Evolutionary conservation across 2,797 vertebrate species (phyloP).

Genomic region (Aulostomus chinensis): DNA sequence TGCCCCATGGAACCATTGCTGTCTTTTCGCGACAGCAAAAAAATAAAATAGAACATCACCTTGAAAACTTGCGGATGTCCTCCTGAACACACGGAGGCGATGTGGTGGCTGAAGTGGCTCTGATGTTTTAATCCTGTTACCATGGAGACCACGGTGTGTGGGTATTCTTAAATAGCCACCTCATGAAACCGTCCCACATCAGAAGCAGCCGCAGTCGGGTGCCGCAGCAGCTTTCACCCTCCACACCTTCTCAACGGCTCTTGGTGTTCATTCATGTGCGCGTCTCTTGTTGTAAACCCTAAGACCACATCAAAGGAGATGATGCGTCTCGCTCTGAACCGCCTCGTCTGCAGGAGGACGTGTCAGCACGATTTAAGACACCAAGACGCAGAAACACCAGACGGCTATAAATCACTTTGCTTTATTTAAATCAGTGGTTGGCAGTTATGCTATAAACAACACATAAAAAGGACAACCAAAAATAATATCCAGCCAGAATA

Average conservation of each 20-base stretch:
- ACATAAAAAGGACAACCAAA: slow-evolving; percentile 57
- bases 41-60: too few species aligned
- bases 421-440: slow-evolving; percentile 81
- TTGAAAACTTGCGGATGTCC: not conserved
- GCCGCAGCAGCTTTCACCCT: not conserved
- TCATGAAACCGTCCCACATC: slow-evolving; percentile 33
- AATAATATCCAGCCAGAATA: slow-evolving; percentile 63
- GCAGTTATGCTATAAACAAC: slow-evolving; percentile 61
- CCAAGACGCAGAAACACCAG: slow-evolving; percentile 1
- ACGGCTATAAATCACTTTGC: slow-evolving; percentile 77
- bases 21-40: not conserved
- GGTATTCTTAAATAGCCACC: slow-evolving; percentile 30
- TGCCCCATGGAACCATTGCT: too few species aligned
- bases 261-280: too few species aligned
- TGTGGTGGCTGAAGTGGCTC: not conserved
- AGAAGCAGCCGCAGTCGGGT: slow-evolving; percentile 4
- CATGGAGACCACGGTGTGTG: slow-evolving; percentile 22
- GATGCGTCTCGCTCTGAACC: not conserved
- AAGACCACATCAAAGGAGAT: not conserved
- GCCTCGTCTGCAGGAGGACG: too few species aligned
- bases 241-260: too few species aligned
- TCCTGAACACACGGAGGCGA: not conserved
- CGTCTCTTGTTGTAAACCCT: not conserved
- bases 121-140: slow-evolving; percentile 15
- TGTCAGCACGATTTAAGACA: slow-evolving; percentile 5